These are phyloP conservation scores for Hippocampus abdominalis DNA, from an alignment of 2,113 vertebrate genomes.

Conservation along the genomic window DNA sequence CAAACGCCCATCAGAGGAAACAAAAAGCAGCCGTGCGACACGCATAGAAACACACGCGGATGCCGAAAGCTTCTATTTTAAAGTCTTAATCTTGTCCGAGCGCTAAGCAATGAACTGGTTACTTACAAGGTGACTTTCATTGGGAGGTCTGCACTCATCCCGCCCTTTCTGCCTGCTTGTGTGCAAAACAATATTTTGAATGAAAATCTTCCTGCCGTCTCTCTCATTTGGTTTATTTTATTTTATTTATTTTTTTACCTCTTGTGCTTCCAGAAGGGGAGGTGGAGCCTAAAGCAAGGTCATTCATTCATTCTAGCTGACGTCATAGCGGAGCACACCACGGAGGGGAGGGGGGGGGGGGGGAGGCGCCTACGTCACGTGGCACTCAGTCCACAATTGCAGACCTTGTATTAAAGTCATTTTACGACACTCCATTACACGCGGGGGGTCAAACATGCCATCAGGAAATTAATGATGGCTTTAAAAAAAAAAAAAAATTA, in stretches of 20 bases:
- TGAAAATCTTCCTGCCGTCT: slow-evolving; percentile 46
- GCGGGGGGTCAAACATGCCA: not conserved
- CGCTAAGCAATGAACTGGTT: slow-evolving; percentile 31
- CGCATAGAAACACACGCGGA: slow-evolving; percentile 3
- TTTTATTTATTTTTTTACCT: slow-evolving; percentile 26
- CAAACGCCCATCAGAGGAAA: slow-evolving; percentile 19
- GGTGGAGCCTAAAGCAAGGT: slow-evolving; percentile 64
- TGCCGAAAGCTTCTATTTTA: slow-evolving; percentile 1
- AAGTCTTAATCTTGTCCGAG: slow-evolving; percentile 1
- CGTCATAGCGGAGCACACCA: slow-evolving; percentile 50
- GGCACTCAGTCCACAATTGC: not conserved
- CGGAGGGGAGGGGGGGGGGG: slow-evolving; percentile 27
- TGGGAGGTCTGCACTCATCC: slow-evolving; percentile 28
- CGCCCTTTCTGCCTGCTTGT: slow-evolving; percentile 41
- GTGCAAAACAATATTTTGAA: slow-evolving; percentile 43
- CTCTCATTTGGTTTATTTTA: slow-evolving; percentile 14
- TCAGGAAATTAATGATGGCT: not conserved
- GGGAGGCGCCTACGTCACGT: slow-evolving; percentile 6
- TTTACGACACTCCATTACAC: not conserved
- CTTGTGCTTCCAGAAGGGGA: slow-evolving; percentile 42
- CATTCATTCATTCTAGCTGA: slow-evolving; percentile 62
- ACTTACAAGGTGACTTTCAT: slow-evolving; percentile 61
- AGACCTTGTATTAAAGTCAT: not conserved
- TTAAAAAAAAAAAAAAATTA: too few relatives aligned
- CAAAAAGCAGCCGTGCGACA: slow-evolving; percentile 6